These are phyloP conservation scores for Acanthosepion lycidas DNA, from an alignment of 2,888 invertebrate genomes.

Conservation along the genomic window DNA sequence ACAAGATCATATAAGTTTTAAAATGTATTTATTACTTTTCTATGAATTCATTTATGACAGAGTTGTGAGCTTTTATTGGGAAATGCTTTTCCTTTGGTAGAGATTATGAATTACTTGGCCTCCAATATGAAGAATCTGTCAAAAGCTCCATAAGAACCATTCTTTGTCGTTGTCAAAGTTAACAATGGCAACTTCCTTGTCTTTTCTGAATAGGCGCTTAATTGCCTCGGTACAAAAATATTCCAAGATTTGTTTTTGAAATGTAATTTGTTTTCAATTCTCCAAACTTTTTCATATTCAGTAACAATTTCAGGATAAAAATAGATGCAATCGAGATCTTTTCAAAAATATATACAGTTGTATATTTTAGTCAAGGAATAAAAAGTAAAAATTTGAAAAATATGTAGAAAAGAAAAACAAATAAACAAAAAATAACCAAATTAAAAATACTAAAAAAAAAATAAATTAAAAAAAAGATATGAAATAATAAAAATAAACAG, in stretches of 20 bases:
- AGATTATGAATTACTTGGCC: constrained; percentile 33
- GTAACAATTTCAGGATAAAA: constrained; percentile 4
- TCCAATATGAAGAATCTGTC: constrained; percentile 6
- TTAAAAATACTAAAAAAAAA: neutral
- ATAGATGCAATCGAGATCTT: constrained; percentile 4
- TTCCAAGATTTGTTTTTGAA: constrained; percentile 8
- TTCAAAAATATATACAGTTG: constrained; percentile 33
- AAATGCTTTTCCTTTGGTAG: neutral
- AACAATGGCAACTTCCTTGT: constrained; percentile 33
- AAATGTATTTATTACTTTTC: neutral
- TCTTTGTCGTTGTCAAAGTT: constrained; percentile 21
- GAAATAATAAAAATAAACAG: neutral
- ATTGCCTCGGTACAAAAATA: constrained; percentile 9
- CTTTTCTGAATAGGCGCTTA: constrained; percentile 33
- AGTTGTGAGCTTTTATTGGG: neutral
- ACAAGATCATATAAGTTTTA: neutral
- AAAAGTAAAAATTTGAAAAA: neutral
- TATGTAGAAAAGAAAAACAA: neutral
- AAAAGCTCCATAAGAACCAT: constrained; percentile 20
- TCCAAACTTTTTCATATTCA: neutral
- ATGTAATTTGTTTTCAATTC: constrained; percentile 33
- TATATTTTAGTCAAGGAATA: constrained; percentile 33
- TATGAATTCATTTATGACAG: neutral
- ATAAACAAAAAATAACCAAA: constrained; percentile 4
- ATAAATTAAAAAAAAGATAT: neutral